Percentiles rank a stretch among this genome's conserved stretches.
Conservation (phyloP, 2,797 vertebrate species). For the Sebastes itinus region DNA sequence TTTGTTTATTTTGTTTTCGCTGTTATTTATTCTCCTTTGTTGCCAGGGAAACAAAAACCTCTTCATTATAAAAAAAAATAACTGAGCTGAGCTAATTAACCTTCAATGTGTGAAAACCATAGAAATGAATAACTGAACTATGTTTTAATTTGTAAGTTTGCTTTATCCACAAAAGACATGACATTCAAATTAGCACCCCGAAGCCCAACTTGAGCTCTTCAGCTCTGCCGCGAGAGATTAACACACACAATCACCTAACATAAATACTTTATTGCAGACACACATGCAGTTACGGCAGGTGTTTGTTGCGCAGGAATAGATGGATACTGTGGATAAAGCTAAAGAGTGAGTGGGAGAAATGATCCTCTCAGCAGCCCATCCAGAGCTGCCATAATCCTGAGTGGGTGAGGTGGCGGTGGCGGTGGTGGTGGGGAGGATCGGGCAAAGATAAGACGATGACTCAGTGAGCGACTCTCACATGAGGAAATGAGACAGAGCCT, state of each 20-base stretch:
- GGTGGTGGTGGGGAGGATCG: constrained; percentile 40
- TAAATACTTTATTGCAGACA: constrained; percentile 1
- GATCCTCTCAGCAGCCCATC: constrained; percentile 55
- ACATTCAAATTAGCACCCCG: constrained; percentile 23
- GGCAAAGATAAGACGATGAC: constrained; percentile 58
- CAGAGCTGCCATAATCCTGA: constrained; percentile 63
- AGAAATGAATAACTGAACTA: neutral
- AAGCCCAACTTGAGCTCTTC: constrained; percentile 4
- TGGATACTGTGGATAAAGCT: constrained; percentile 40
- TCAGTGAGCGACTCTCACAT: constrained; percentile 51
- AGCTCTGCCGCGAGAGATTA: neutral
- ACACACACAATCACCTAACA: neutral
- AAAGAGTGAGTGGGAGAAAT: constrained; percentile 45
- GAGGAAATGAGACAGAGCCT: constrained; percentile 54
- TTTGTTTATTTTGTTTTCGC: no score
- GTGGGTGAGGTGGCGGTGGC: constrained; percentile 52
- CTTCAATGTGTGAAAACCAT: neutral
- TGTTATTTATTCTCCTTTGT: no score
- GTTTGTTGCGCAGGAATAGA: neutral
- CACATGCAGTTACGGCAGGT: neutral
- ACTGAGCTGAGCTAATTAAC: constrained; percentile 9
- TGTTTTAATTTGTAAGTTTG: constrained; percentile 13
- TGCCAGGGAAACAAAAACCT: no score
- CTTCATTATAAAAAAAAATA: no score
- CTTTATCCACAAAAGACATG: constrained; percentile 9